These are phyloP conservation scores for Colletes latitarsis DNA, from an alignment of 1,140 invertebrate species.

Conservation along the genomic window DNA sequence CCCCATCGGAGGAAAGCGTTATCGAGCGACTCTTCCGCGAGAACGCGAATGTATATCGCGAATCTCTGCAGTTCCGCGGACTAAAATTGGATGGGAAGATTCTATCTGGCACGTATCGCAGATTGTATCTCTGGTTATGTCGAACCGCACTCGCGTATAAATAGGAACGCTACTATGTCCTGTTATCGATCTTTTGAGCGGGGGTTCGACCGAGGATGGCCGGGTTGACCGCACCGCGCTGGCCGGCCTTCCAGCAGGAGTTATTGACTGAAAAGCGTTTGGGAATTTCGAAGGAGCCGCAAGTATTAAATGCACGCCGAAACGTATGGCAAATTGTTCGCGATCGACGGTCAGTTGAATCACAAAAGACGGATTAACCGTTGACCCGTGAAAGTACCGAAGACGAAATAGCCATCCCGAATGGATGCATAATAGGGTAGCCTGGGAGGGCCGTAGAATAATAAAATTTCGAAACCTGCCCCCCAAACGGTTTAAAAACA, in stretches of 20 bases:
- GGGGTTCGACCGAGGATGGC: conserved; percentile 62
- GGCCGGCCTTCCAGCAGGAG: conserved; percentile 19
- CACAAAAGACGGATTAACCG: conserved; percentile 25
- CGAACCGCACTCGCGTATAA: conserved; percentile 64
- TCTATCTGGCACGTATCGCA: conserved; percentile 58
- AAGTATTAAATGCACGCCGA: conserved; percentile 7
- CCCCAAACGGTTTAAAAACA: not conserved
- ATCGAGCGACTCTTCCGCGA: conserved; percentile 5
- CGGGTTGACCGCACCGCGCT: conserved; percentile 62
- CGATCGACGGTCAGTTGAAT: not conserved
- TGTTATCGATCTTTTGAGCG: conserved; percentile 70
- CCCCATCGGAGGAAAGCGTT: not conserved
- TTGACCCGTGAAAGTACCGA: not conserved
- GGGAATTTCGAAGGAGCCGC: conserved; percentile 5
- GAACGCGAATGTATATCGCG: conserved; percentile 10
- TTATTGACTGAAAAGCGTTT: conserved; percentile 49
- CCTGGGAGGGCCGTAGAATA: not conserved
- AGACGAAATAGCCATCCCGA: conserved; percentile 1
- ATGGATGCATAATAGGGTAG: not conserved
- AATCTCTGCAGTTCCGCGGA: conserved; percentile 2
- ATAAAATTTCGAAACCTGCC: conserved; percentile 10
- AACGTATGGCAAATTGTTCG: conserved; percentile 25
- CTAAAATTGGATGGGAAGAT: conserved; percentile 48
- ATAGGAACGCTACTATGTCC: conserved; percentile 65
- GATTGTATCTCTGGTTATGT: conserved; percentile 63